Conservation (phyloP, 2,113 vertebrate genomes). For the Triplophysa dalaica region DNA sequence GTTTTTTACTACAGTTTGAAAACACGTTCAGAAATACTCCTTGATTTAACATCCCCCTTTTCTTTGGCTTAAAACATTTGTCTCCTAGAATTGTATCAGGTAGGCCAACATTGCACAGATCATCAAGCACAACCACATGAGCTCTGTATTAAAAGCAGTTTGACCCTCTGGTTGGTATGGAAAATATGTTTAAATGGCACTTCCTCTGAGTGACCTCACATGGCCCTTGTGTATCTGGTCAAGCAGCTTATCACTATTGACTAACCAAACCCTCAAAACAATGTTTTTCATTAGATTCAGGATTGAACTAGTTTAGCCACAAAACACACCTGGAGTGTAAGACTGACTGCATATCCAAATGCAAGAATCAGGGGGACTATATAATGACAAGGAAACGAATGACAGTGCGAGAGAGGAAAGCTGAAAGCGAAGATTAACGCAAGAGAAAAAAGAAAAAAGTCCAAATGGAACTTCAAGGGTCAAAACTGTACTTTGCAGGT, state of each 20-base stretch:
- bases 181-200: slow-evolving; percentile 3
- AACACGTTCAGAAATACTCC: too few relatives aligned
- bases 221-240: slow-evolving; percentile 12
- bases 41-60: too few relatives aligned
- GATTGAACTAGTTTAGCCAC: slow-evolving; percentile 38
- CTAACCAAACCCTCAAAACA: slow-evolving; percentile 33
- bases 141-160: neutral
- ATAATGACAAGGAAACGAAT: slow-evolving; percentile 43
- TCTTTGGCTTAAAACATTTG: neutral
- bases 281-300: slow-evolving; percentile 61
- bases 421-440: neutral
- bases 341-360: slow-evolving; percentile 52
- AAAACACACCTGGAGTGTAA: slow-evolving; percentile 12
- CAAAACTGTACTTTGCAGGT: slow-evolving; percentile 53
- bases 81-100: neutral
- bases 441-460: neutral
- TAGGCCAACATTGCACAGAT: neutral
- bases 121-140: neutral
- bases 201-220: slow-evolving; percentile 14
- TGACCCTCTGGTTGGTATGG: neutral
- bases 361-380: slow-evolving; percentile 46
- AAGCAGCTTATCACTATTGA: slow-evolving; percentile 37
- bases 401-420: slow-evolving; percentile 1
- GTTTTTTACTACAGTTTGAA: too few relatives aligned
- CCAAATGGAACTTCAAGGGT: slow-evolving; percentile 29